Conservation (phyloP, 2,113 vertebrate genomes). For the Paramormyrops kingsleyae region DNA sequence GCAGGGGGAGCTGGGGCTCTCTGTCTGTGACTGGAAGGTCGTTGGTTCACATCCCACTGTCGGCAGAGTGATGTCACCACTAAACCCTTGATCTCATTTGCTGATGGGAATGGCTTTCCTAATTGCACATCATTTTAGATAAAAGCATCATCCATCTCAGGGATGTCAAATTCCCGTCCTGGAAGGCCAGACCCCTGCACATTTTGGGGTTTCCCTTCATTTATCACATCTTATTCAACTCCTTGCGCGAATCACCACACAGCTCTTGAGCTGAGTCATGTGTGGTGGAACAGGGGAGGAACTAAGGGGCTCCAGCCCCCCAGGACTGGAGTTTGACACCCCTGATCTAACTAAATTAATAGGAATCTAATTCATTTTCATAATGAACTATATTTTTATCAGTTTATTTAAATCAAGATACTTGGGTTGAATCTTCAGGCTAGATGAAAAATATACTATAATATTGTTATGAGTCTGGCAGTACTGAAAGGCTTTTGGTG, state of each 20-base stretch:
- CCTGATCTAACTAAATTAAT: background rate
- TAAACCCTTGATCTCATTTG: background rate
- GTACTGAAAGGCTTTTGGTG: background rate
- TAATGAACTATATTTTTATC: background rate
- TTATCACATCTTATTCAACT: too few species aligned
- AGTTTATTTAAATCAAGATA: background rate
- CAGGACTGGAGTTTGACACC: too few species aligned
- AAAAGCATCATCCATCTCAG: background rate
- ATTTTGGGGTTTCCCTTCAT: too few species aligned
- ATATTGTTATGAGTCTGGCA: background rate
- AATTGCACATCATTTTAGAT: background rate
- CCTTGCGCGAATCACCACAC: too few species aligned
- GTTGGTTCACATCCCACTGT: background rate
- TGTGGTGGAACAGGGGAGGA: too few species aligned
- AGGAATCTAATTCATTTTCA: background rate
- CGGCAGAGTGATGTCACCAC: background rate
- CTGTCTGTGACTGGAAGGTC: background rate
- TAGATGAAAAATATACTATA: background rate
- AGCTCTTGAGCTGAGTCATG: too few species aligned
- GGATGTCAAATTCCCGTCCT: too few species aligned
- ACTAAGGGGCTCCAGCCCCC: too few species aligned
- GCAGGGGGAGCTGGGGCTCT: background rate
- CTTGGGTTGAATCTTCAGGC: background rate
- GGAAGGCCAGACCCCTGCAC: too few species aligned
- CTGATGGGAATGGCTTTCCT: background rate